A percentile compares a stretch with the other conserved stretches of the same genome.
Conservation (phyloP, 2,113 vertebrate species). For the Cyprinus carpio region DNA sequence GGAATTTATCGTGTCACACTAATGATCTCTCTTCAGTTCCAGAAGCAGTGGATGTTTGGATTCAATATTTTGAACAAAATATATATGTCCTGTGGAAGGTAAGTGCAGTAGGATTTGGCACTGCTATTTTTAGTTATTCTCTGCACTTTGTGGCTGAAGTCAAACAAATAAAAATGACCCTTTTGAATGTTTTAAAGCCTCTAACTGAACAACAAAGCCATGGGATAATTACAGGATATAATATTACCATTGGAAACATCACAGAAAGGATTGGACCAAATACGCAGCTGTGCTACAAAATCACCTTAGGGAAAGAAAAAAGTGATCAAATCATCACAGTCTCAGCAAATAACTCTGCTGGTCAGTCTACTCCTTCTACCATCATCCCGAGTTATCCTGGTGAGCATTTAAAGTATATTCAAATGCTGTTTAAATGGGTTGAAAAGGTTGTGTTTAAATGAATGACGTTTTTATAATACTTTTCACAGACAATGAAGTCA, state of each 20-base stretch:
- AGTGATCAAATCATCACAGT: constrained; percentile 50
- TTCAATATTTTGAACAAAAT: constrained; percentile 46
- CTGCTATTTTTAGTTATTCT: not conserved
- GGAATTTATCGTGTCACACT: not conserved
- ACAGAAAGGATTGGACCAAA: not conserved
- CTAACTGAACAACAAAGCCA: constrained; percentile 61
- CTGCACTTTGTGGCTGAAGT: not conserved
- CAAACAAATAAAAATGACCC: not conserved
- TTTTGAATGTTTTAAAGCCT: constrained; percentile 48
- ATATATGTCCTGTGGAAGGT: constrained; percentile 68
- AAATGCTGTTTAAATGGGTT: not conserved
- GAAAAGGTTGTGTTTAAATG: not conserved
- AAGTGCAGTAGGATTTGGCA: constrained; percentile 32
- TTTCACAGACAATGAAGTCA: constrained; percentile 29
- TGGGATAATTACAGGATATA: constrained; percentile 62
- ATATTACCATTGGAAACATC: constrained; percentile 58
- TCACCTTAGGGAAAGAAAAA: constrained; percentile 24
- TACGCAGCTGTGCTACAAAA: not conserved
- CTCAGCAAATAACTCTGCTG: constrained; percentile 60
- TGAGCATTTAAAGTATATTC: constrained; percentile 38
- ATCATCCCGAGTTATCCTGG: constrained; percentile 60
- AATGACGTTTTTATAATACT: not conserved
- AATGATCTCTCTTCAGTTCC: constrained; percentile 62
- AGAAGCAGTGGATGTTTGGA: constrained; percentile 71
- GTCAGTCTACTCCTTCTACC: constrained; percentile 62